These are phyloP conservation scores for Cygnus olor DNA, from an alignment of 2,797 vertebrate genomes.

Conservation along the genomic window DNA sequence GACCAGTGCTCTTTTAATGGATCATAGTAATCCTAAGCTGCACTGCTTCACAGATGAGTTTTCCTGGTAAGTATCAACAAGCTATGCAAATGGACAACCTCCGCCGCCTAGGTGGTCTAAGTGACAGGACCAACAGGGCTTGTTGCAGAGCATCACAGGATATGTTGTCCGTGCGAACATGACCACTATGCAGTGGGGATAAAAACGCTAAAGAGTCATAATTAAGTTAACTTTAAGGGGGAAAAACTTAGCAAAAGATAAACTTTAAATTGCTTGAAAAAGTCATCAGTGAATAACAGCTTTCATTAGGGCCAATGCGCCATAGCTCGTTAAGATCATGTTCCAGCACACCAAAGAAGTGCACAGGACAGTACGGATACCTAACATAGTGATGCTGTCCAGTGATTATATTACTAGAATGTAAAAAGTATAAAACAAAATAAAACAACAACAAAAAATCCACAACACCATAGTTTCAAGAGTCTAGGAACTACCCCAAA, in stretches of 20 bases:
- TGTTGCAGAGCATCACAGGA: not conserved
- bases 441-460: not conserved
- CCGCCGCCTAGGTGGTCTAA: not conserved
- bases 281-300: not conserved
- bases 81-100: not conserved
- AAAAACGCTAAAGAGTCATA: not conserved
- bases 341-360: not conserved
- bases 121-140: not conserved
- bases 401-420: not conserved
- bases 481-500: not conserved
- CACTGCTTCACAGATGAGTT: not conserved
- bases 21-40: not conserved
- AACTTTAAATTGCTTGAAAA: not conserved
- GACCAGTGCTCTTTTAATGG: not conserved
- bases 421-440: not conserved
- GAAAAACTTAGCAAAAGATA: not conserved
- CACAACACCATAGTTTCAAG: not conserved
- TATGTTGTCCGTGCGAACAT: fast-evolving
- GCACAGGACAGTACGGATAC: fast-evolving
- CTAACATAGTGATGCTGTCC: not conserved
- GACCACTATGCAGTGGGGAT: not conserved
- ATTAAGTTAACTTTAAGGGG: not conserved
- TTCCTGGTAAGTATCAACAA: not conserved
- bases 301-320: not conserved
- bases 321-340: not conserved